Evolutionary conservation across 2,113 vertebrate genomes (phyloP).

Genomic region (Gulo gulo): DNA sequence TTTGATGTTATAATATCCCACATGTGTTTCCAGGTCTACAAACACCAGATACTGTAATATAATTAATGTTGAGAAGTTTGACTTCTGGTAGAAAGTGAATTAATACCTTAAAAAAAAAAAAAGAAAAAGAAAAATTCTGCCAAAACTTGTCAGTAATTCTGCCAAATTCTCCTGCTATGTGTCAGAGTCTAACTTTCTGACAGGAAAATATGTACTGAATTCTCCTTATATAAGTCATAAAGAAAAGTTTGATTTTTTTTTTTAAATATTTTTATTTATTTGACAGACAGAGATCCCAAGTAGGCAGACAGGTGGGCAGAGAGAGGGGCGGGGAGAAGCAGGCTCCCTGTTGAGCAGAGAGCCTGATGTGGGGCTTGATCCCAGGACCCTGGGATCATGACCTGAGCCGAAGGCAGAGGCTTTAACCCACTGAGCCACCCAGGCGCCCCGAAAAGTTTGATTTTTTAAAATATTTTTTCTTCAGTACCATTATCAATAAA

Average conservation of each 20-base stretch:
- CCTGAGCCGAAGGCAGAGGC: no score
- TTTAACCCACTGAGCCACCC: no score
- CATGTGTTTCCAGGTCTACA: neutral
- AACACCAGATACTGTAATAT: conserved; percentile 7
- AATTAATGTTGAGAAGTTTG: neutral
- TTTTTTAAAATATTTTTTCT: conserved; percentile 23
- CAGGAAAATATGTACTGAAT: conserved; percentile 10
- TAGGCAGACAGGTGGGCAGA: no score
- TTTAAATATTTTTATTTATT: no score
- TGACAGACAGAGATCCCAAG: no score
- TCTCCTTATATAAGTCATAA: neutral
- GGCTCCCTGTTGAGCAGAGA: no score
- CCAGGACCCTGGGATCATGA: no score
- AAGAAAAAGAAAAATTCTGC: neutral
- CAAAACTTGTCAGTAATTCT: neutral
- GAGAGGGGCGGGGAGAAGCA: no score
- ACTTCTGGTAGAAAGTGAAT: conserved; percentile 33
- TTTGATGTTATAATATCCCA: neutral
- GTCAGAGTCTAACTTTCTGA: neutral
- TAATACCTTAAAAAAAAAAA: neutral
- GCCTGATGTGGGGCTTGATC: no score
- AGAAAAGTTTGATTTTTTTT: neutral
- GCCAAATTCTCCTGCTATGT: neutral
- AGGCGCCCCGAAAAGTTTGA: neutral
- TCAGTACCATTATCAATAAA: conserved; percentile 17